Evolutionary conservation across 2,888 invertebrate species (phyloP).

Genomic region (Gymnosoma rotundatum): DNA sequence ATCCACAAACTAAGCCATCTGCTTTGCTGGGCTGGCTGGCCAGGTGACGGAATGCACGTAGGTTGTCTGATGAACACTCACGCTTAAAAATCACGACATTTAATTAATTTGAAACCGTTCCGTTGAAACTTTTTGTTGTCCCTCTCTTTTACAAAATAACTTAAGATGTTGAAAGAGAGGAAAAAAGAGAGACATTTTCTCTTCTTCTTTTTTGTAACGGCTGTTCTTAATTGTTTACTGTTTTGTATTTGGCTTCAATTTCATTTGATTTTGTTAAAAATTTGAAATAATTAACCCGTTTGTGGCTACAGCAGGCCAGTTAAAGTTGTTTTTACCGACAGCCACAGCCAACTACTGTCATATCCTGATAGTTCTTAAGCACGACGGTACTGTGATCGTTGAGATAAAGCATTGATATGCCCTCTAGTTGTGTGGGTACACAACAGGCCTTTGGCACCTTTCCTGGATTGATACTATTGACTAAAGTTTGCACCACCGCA

Average conservation of each 20-base stretch:
- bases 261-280: conserved; percentile 59
- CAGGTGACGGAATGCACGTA: conserved; percentile 57
- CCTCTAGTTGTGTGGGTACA: conserved; percentile 96
- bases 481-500: conserved; percentile 98
- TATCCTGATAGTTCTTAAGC: conserved; percentile 99
- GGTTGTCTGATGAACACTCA: conserved; percentile 49
- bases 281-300: conserved; percentile 41
- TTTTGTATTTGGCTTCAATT: conserved; percentile 71
- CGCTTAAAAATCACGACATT: conserved; percentile 66
- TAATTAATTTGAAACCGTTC: conserved; percentile 46
- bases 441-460: conserved; percentile 98
- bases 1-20: not conserved
- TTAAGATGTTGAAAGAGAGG: not conserved
- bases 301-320: conserved; percentile 35
- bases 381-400: conserved; percentile 97
- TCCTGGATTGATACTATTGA: conserved; percentile 95
- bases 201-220: not conserved
- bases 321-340: conserved; percentile 89
- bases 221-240: conserved; percentile 4
- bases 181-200: not conserved
- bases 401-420: conserved; percentile 97
- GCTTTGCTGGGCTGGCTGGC: conserved; percentile 36
- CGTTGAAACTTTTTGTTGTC: conserved; percentile 38
- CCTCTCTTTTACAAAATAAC: not conserved
- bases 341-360: conserved; percentile 99